Evolutionary conservation across 2,113 vertebrate species (phyloP).

Genomic region (Monarcha castaneiventris): DNA sequence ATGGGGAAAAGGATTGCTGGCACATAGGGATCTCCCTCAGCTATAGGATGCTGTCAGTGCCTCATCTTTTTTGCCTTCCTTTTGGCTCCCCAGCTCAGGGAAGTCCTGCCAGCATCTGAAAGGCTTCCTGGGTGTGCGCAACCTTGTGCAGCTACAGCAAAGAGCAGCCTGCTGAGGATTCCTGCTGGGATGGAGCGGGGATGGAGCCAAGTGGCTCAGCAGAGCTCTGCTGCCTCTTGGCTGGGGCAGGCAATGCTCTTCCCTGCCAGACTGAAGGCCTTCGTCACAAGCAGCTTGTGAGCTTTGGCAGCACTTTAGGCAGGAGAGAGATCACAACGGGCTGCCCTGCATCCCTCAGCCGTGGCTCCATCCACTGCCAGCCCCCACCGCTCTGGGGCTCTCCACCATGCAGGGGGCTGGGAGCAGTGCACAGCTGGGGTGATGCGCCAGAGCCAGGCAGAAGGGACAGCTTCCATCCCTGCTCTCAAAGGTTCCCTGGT

Average conservation of each 20-base stretch:
- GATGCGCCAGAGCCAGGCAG: background rate
- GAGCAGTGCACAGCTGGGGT: fast-evolving
- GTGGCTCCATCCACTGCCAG: background rate
- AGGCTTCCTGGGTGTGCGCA: background rate
- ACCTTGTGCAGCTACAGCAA: background rate
- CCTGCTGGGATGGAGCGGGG: background rate
- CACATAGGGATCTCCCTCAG: background rate
- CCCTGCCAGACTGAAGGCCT: background rate
- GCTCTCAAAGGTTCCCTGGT: background rate
- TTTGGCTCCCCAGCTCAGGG: background rate
- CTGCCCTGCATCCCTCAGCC: background rate
- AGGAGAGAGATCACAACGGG: background rate
- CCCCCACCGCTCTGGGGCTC: background rate
- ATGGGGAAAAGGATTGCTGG: background rate
- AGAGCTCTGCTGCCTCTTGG: background rate
- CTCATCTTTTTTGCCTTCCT: background rate
- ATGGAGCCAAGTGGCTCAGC: background rate
- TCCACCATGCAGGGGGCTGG: background rate
- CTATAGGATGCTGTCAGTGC: background rate
- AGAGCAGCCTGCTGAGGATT: background rate
- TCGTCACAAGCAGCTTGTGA: background rate
- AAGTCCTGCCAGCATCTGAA: background rate
- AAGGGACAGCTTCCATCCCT: background rate
- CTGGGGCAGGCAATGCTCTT: background rate
- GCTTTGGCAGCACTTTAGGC: background rate